These are phyloP conservation scores for Eublepharis macularius DNA, from an alignment of 2,113 vertebrate genomes.

Conservation along the genomic window DNA sequence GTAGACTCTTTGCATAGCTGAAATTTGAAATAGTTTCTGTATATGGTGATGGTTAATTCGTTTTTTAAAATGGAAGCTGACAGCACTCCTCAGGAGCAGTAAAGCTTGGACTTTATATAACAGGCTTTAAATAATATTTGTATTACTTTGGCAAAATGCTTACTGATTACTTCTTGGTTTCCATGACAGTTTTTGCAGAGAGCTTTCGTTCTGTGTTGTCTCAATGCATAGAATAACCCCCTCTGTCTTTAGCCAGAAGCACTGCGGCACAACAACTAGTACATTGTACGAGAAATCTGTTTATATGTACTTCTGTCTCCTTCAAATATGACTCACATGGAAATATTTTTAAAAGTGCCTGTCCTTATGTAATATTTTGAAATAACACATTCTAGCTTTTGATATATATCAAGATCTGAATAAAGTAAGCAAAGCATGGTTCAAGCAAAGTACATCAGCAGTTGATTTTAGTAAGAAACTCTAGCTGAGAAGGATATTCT, in stretches of 20 bases:
- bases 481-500: constrained; percentile 16
- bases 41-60: background rate
- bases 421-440: background rate
- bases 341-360: background rate
- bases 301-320: background rate
- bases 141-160: background rate
- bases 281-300: background rate
- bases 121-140: too few relatives aligned
- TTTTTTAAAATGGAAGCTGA: background rate
- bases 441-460: constrained; percentile 27
- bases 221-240: background rate
- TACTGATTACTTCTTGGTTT: background rate
- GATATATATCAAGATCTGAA: background rate
- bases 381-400: background rate
- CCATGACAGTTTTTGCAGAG: background rate
- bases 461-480: constrained; percentile 30
- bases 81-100: background rate
- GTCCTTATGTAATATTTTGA: background rate
- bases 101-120: background rate
- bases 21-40: too few relatives aligned
- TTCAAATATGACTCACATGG: background rate
- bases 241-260: background rate
- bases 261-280: background rate
- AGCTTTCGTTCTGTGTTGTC: background rate
- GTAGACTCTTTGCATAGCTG: background rate